Percentiles rank a stretch among this genome's conserved stretches.
These are phyloP conservation scores for Corythornis madagascariensis DNA, from an alignment of 2,113 vertebrate species.

Conservation along the genomic window DNA sequence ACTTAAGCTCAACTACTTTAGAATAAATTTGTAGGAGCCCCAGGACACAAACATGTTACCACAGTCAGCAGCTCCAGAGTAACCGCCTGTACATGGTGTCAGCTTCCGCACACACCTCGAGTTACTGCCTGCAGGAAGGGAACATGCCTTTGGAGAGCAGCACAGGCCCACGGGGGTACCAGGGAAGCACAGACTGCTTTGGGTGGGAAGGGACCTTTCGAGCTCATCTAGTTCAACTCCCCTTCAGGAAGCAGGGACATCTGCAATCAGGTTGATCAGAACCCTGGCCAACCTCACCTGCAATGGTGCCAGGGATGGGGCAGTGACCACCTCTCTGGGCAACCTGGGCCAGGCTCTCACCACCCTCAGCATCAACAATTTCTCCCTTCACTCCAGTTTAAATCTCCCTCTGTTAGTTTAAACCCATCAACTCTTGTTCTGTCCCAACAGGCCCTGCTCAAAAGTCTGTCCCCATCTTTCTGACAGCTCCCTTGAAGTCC, in stretches of 20 bases:
- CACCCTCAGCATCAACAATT: not conserved
- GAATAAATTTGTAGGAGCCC: not conserved
- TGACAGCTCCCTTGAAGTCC: not conserved
- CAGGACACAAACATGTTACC: not conserved
- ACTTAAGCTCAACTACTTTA: not conserved
- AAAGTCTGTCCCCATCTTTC: not conserved
- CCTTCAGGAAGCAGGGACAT: not conserved
- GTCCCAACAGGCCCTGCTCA: not conserved
- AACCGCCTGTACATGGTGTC: fast-evolving
- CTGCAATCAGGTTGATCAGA: not conserved
- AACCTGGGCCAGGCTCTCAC: not conserved
- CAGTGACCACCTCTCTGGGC: not conserved
- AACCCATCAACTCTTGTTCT: not conserved
- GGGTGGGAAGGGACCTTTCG: not conserved
- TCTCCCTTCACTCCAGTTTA: not conserved
- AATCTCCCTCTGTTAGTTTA: not conserved
- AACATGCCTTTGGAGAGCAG: not conserved
- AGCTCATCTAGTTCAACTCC: not conserved
- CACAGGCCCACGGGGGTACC: not conserved
- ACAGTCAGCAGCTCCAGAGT: not conserved
- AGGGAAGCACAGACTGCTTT: not conserved
- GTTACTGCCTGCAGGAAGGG: not conserved
- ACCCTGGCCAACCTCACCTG: not conserved
- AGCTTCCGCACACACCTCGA: not conserved
- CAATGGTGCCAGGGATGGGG: not conserved